phyloP scores from a whole-genome alignment of 2,888 invertebrate species.

The Acrocyrtus sp. region DNA sequence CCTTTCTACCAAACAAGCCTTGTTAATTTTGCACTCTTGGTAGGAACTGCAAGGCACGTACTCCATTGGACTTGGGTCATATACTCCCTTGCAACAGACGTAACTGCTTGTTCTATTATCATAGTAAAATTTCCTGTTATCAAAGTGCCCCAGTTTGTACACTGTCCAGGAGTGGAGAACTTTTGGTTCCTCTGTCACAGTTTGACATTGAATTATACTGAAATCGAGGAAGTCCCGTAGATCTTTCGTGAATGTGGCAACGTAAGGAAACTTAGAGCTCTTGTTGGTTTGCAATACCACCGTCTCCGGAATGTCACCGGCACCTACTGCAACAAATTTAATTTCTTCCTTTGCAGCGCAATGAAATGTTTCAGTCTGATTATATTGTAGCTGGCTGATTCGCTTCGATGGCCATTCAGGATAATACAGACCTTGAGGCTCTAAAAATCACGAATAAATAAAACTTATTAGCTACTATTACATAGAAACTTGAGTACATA shows the following conservation, averaged over 20 bases:
- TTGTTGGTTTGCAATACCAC: constrained; percentile 24
- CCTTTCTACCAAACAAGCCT: constrained; percentile 41
- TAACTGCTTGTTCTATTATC: constrained; percentile 29
- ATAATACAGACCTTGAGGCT: constrained; percentile 37
- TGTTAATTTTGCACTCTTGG: constrained; percentile 52
- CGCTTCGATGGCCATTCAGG: constrained; percentile 50
- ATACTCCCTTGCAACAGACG: constrained; percentile 47
- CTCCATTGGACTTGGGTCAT: constrained; percentile 47
- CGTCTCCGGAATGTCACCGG: constrained; percentile 32
- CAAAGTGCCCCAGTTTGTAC: constrained; percentile 46
- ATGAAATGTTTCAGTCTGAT: constrained; percentile 40
- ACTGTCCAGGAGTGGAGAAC: constrained; percentile 46
- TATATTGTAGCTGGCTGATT: constrained; percentile 27
- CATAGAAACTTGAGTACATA: too few species aligned
- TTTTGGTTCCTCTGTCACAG: constrained; percentile 16
- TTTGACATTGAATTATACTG: constrained; percentile 42
- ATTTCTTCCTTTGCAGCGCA: constrained; percentile 44
- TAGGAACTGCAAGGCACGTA: constrained; percentile 51
- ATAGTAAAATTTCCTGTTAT: constrained; percentile 46
- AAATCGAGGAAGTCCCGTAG: constrained; percentile 47
- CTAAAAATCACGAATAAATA: not conserved
- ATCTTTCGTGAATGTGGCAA: constrained; percentile 45
- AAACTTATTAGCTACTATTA: not conserved
- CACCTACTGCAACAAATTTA: constrained; percentile 28
- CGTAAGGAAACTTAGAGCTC: constrained; percentile 45